Base-by-base conservation (phyloP, 1,140 invertebrate species). In the Procambarus virginalis region DNA sequence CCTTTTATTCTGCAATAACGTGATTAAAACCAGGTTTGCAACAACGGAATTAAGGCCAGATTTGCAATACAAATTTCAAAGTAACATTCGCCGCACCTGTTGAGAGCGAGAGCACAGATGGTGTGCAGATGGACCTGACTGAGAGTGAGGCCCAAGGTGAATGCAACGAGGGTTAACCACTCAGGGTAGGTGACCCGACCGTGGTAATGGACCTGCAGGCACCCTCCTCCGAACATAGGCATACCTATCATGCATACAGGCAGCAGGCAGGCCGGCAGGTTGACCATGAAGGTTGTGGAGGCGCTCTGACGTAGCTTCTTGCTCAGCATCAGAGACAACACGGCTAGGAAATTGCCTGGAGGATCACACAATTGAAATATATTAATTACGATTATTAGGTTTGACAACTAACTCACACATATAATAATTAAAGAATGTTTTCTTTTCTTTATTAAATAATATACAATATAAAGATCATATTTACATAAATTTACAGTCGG, bases 261-360 rank as follows among this genome's bases (percentile, higher is more conserved):
- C 46, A 91, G 55, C 20, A 88, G 75, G 75, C 90, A 88, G 68
- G 86, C 85, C n/a, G 80, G 85, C 68, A 91, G 79, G 68, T 91
- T 91, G 17, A 91, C 75, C 85, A 91, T 91, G 85, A 88, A 91
- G 79, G 82, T 58, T n/a, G 90, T 91, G 80, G 90, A 87, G 46
- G 86, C 68, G 10, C 76, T 76, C 20, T 84, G 78, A 3, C 90
- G 78, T 2, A 91, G 84, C 46, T 84, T 87, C 1, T 48, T 60
- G 49, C 85, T 84, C 45, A 68, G 49, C 0, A 87, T 80, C 12
- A 91, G 75, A 5, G 85, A 64, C 8, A 88, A n/a, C 2, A 73
- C 90, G 14, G 90, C 90, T 14, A 91, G 90, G 12, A 91, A 51
- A 49, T 91, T 91, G 10, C 90, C 90, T 91, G 76, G 80, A 58